Percentiles rank a stretch among this genome's conserved stretches.
Conservation (phyloP, 2,888 invertebrate species). For the Octonoba sinensis region DNA sequence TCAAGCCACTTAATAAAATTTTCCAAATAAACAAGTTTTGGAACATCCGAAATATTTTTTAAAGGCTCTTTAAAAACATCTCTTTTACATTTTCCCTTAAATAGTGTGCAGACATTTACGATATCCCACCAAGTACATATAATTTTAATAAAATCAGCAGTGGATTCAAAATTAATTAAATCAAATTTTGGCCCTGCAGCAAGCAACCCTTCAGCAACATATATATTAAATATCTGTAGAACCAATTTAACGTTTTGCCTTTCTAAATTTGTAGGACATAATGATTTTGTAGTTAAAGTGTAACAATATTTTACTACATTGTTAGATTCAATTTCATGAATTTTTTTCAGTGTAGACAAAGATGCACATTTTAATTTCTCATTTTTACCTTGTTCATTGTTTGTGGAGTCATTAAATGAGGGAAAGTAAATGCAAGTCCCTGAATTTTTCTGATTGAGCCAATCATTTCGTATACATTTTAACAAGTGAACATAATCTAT, state of each 20-base stretch:
- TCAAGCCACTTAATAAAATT: background rate
- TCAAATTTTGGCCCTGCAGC: background rate
- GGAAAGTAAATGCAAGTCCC: background rate
- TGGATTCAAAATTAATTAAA: background rate
- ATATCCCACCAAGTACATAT: conserved; percentile 16
- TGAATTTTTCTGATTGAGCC: conserved; percentile 16
- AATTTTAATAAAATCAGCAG: background rate
- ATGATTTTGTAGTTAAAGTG: background rate
- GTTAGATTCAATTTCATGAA: background rate
- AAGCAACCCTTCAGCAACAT: background rate
- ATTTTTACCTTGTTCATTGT: background rate
- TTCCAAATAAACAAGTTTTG: background rate
- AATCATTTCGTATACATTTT: conserved; percentile 8
- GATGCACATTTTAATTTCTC: background rate
- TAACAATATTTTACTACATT: background rate
- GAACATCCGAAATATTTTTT: background rate
- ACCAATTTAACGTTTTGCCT: conserved; percentile 10
- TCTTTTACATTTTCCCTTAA: background rate
- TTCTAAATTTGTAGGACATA: background rate
- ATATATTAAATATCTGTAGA: background rate
- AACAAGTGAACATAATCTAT: conserved; percentile 14
- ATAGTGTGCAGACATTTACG: background rate
- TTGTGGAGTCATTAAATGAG: background rate
- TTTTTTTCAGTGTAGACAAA: background rate
- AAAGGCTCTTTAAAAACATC: background rate